Conservation (phyloP, 1,140 invertebrate genomes). For the Trachymyrmex septentrionalis region DNA sequence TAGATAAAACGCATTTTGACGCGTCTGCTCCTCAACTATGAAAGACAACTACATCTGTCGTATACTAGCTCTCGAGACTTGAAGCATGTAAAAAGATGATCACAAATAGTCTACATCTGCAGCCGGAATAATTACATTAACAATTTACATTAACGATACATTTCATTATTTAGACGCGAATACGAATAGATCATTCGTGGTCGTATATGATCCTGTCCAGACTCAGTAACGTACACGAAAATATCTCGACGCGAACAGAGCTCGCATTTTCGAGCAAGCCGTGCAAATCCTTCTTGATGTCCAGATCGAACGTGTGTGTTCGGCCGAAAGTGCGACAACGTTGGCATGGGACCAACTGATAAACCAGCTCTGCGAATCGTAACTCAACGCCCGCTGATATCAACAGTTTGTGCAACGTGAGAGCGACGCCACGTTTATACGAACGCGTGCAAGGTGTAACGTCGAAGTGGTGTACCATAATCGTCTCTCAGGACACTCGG, state of each 20-base stretch:
- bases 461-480: conserved; percentile 58
- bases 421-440: neutral
- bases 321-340: neutral
- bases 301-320: conserved; percentile 25
- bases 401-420: conserved; percentile 56
- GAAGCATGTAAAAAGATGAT: neutral
- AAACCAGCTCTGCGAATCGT: conserved; percentile 31
- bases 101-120: neutral
- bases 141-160: neutral
- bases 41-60: neutral
- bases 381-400: conserved; percentile 43
- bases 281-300: neutral
- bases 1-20: no score
- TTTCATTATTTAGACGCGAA: neutral
- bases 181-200: neutral
- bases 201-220: neutral
- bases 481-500: conserved; percentile 36
- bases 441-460: conserved; percentile 61
- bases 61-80: neutral
- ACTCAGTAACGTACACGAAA: conserved; percentile 4
- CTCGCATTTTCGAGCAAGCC: neutral
- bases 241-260: neutral
- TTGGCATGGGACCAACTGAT: neutral
- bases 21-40: no score
- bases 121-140: neutral